A percentile compares a stretch with the other conserved stretches of the same genome.
Conservation (phyloP, 2,888 invertebrate genomes). For the Holacanthella duospinosa region DNA sequence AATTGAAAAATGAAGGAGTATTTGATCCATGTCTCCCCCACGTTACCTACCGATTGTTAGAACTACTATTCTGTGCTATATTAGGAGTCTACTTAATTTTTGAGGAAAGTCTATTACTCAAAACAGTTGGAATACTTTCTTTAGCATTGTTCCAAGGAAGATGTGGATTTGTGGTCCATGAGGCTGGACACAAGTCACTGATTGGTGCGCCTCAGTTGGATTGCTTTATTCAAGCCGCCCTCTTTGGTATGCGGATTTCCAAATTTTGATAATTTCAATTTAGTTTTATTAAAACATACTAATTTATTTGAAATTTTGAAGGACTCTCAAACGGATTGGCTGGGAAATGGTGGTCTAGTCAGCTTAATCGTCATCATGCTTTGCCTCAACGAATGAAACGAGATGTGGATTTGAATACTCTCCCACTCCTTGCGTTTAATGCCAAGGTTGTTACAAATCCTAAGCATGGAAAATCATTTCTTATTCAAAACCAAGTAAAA, state of each 20-base stretch:
- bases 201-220: constrained; percentile 5
- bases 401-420: constrained; percentile 7
- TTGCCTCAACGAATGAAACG: constrained; percentile 9
- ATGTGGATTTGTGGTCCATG: constrained; percentile 1
- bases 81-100: not conserved
- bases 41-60: not conserved
- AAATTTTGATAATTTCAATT: not conserved
- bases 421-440: constrained; percentile 9
- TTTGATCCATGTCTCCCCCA: constrained; percentile 7
- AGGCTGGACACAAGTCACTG: constrained; percentile 11
- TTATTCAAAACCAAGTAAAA: constrained; percentile 10
- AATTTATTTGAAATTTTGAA: too few species aligned
- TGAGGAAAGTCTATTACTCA: not conserved
- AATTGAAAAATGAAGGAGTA: constrained; percentile 6
- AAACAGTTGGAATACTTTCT: not conserved
- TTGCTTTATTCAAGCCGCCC: constrained; percentile 3
- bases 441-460: constrained; percentile 3
- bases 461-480: not conserved
- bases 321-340: too few species aligned
- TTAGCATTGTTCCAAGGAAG: constrained; percentile 1
- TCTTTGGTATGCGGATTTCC: not conserved
- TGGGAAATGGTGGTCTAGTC: constrained; percentile 1
- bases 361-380: constrained; percentile 5
- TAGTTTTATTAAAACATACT: not conserved
- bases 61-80: not conserved